Percentiles rank a stretch among this genome's conserved stretches.
These are phyloP conservation scores for Prinia subflava DNA, from an alignment of 2,113 vertebrate species.

Conservation along the genomic window DNA sequence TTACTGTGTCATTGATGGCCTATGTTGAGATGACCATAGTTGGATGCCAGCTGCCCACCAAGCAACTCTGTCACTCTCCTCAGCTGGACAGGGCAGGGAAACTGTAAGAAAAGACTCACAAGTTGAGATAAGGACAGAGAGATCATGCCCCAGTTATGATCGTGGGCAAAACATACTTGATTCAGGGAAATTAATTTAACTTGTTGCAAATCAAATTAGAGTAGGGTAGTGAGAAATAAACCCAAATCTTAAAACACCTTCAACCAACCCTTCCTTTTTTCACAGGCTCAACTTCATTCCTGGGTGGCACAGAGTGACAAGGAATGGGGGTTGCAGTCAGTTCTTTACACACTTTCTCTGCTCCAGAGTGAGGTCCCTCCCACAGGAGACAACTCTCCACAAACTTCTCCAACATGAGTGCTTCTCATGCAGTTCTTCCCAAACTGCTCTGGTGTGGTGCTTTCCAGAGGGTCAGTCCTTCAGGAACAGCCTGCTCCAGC, in stretches of 20 bases:
- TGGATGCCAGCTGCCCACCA: background rate
- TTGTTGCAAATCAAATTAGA: background rate
- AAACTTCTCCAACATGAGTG: background rate
- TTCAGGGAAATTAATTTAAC: background rate
- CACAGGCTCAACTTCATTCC: background rate
- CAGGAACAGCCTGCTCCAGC: background rate
- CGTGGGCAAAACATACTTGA: background rate
- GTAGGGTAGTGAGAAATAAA: background rate
- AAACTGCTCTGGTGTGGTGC: background rate
- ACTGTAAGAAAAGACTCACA: background rate
- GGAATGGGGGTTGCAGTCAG: background rate
- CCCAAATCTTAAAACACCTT: background rate
- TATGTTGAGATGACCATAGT: background rate
- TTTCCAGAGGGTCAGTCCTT: background rate
- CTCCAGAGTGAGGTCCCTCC: background rate
- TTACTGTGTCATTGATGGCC: background rate
- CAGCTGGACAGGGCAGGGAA: background rate
- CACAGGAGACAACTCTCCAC: background rate
- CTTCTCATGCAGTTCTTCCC: background rate
- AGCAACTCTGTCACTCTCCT: background rate
- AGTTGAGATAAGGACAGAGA: background rate
- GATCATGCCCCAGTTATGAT: background rate
- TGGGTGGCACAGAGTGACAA: background rate
- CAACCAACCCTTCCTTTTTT: background rate
- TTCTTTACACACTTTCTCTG: background rate